Conservation (phyloP, 1,140 invertebrate genomes). For the Chironomus tepperi region DNA sequence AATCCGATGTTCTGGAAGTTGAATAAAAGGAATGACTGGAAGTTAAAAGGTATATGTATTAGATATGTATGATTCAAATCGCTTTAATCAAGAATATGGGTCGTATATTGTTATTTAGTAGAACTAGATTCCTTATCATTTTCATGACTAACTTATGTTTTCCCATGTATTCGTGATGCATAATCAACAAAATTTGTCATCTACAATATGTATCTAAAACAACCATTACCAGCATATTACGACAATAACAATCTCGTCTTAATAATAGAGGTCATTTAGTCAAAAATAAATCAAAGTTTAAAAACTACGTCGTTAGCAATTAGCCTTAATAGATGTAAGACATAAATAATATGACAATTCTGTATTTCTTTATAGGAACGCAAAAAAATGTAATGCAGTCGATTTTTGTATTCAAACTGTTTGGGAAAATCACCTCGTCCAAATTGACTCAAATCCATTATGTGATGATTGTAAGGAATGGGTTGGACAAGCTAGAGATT, state of each 20-base stretch:
- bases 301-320: background rate
- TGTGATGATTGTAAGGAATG: conserved; percentile 81
- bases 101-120: no score
- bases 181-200: no score
- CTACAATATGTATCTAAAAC: no score
- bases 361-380: conserved; percentile 43
- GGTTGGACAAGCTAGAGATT: conserved; percentile 78
- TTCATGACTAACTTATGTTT: no score
- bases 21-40: no score
- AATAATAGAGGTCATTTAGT: no score
- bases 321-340: background rate
- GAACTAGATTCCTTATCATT: no score
- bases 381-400: conserved; percentile 65
- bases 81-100: no score
- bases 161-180: no score
- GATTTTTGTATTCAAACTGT: conserved; percentile 72
- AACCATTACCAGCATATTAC: background rate
- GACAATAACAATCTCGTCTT: background rate
- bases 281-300: background rate
- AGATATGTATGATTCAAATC: no score
- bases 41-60: no score
- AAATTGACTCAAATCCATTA: conserved; percentile 56
- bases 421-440: conserved; percentile 69
- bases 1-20: no score
- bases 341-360: background rate